Conservation (phyloP, 2,113 vertebrate species). For the Cottus gobio region DNA sequence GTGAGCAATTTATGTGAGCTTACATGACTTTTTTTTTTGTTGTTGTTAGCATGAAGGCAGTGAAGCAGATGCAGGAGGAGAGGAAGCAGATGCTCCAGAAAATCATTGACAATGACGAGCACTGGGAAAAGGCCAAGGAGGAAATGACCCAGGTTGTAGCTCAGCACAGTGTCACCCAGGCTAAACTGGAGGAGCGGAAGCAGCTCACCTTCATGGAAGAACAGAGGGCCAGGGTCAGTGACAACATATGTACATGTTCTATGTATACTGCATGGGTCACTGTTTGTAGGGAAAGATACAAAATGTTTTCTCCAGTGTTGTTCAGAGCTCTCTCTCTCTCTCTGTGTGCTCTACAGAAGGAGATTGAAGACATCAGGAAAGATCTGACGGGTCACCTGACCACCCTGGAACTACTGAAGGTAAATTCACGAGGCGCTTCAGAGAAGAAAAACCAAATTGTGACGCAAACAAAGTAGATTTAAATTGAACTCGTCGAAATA, state of each 20-base stretch:
- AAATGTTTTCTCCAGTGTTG: conserved; percentile 6
- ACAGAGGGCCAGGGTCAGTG: conserved; percentile 73
- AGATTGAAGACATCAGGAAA: conserved; percentile 64
- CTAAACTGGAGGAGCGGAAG: conserved; percentile 77
- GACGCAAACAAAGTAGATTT: background rate
- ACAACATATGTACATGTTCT: conserved; percentile 47
- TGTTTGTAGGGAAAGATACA: conserved; percentile 6
- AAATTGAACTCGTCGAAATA: background rate
- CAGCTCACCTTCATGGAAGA: conserved; percentile 67
- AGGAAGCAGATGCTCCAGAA: conserved; percentile 72
- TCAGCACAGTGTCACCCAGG: conserved; percentile 68
- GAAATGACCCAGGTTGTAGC: conserved; percentile 73
- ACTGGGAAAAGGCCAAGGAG: conserved; percentile 75
- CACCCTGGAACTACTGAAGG: conserved; percentile 67
- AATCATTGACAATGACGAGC: conserved; percentile 76
- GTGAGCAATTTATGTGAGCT: background rate
- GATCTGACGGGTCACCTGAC: conserved; percentile 61
- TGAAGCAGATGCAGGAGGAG: conserved; percentile 73
- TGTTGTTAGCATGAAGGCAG: conserved; percentile 68
- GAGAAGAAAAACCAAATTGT: background rate
- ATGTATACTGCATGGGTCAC: conserved; percentile 11
- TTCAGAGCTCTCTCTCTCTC: conserved; percentile 6
- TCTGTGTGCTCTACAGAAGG: conserved; percentile 61
- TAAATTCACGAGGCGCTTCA: conserved; percentile 41
- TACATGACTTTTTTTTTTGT: conserved; percentile 14